These are phyloP conservation scores for Scarus forsteni DNA, from an alignment of 2,797 vertebrate species.

Conservation along the genomic window DNA sequence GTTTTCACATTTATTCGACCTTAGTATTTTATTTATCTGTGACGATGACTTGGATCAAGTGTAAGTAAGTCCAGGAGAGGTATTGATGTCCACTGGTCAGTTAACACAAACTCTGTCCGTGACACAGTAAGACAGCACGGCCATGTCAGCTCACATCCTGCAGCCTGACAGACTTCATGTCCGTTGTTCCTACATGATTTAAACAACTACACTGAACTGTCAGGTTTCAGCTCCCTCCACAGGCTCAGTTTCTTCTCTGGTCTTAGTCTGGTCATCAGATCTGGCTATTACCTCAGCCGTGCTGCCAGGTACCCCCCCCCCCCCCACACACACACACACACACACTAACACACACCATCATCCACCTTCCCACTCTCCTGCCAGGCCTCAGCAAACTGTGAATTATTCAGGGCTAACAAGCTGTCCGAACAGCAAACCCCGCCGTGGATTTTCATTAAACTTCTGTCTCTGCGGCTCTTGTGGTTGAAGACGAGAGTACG, in stretches of 20 bases:
- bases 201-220: slow-evolving; percentile 60
- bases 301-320: slow-evolving; percentile 31
- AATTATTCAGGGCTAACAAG: slow-evolving; percentile 82
- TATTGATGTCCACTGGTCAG: slow-evolving; percentile 8
- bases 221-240: slow-evolving; percentile 66
- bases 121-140: slow-evolving; percentile 24
- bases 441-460: slow-evolving; percentile 72
- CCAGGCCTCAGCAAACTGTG: slow-evolving; percentile 56
- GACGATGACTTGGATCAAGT: too few species aligned
- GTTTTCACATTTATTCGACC: too few species aligned
- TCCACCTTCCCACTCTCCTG: slow-evolving; percentile 13
- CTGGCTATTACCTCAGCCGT: slow-evolving; percentile 57
- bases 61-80: neutral
- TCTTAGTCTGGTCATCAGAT: slow-evolving; percentile 58
- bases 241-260: slow-evolving; percentile 69
- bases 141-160: slow-evolving; percentile 9
- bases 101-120: slow-evolving; percentile 24
- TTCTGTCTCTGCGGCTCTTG: slow-evolving; percentile 17
- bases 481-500: slow-evolving; percentile 26
- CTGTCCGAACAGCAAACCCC: slow-evolving; percentile 68
- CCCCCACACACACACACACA: neutral
- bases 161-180: slow-evolving; percentile 34
- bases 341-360: neutral
- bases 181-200: slow-evolving; percentile 68
- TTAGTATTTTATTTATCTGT: too few species aligned